These are phyloP conservation scores for Toxonevra muliebris DNA, from an alignment of 2,888 invertebrate species.

Conservation along the genomic window DNA sequence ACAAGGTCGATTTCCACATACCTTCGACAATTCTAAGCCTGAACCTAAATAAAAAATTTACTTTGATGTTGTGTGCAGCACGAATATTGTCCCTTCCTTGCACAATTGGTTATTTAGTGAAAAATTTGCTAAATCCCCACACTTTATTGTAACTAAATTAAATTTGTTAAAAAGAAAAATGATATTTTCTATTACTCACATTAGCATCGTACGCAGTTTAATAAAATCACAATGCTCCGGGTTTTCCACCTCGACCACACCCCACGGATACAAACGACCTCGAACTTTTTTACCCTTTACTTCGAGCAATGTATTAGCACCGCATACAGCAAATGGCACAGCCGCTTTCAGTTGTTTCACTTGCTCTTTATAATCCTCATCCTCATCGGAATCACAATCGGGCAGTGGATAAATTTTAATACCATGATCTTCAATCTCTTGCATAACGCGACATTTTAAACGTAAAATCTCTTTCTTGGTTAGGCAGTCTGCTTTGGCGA, in stretches of 20 bases:
- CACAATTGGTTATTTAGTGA: too few species aligned
- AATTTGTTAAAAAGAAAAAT: too few species aligned
- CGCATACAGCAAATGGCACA: slow-evolving; percentile 98
- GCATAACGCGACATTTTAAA: slow-evolving; percentile 86
- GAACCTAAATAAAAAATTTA: too few species aligned
- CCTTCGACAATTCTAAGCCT: too few species aligned
- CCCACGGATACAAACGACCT: slow-evolving; percentile 97
- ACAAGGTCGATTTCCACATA: too few species aligned
- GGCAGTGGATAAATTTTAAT: slow-evolving; percentile 95
- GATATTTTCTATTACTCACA: slow-evolving; percentile 68
- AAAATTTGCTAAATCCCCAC: too few species aligned
- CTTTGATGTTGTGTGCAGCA: too few species aligned
- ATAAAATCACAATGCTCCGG: slow-evolving; percentile 99
- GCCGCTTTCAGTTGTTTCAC: slow-evolving; percentile 91
- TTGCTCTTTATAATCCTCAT: slow-evolving; percentile 96
- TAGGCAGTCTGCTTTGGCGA: slow-evolving; percentile 94
- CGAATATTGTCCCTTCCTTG: too few species aligned
- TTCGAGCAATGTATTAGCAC: slow-evolving; percentile 89
- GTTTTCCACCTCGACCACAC: slow-evolving; percentile 98
- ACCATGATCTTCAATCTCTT: slow-evolving; percentile 89
- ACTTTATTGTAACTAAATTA: too few species aligned
- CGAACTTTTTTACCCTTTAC: slow-evolving; percentile 92
- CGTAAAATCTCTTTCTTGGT: slow-evolving; percentile 91
- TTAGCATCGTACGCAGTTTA: slow-evolving; percentile 94
- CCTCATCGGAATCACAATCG: slow-evolving; percentile 94